Evolutionary conservation across 1,140 invertebrate species (phyloP).

Genomic region (Ctenoplectra terminalis): DNA sequence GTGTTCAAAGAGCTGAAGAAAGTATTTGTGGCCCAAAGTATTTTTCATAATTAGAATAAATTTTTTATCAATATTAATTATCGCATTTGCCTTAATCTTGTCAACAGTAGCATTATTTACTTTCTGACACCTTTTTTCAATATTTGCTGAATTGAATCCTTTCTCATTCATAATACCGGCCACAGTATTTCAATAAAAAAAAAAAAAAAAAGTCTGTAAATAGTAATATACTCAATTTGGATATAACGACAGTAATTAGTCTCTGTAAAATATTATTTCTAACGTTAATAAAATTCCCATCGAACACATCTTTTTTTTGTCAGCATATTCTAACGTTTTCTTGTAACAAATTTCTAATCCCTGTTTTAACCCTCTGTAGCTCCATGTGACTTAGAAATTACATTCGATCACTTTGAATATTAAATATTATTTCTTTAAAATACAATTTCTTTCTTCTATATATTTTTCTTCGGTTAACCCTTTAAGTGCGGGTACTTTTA

Average conservation of each 20-base stretch:
- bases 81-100: background rate
- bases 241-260: background rate
- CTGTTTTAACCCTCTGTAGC: no score
- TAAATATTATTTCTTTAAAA: no score
- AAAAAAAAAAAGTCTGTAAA: no score
- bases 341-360: no score
- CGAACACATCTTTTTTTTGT: background rate
- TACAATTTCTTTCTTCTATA: no score
- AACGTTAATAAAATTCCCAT: background rate
- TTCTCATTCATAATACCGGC: no score
- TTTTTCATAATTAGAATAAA: constrained; percentile 18
- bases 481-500: no score
- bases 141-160: background rate
- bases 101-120: background rate
- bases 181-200: no score
- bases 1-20: background rate
- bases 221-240: background rate
- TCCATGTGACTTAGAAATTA: no score
- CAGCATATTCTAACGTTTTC: no score
- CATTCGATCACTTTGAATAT: no score
- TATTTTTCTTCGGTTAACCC: no score
- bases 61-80: background rate
- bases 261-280: background rate
- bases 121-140: background rate
- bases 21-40: background rate